Evolutionary conservation across 2,797 vertebrate genomes (phyloP), one percentile per base, ranked within the genome.

Genomic region (Galaxias olidus): DNA sequence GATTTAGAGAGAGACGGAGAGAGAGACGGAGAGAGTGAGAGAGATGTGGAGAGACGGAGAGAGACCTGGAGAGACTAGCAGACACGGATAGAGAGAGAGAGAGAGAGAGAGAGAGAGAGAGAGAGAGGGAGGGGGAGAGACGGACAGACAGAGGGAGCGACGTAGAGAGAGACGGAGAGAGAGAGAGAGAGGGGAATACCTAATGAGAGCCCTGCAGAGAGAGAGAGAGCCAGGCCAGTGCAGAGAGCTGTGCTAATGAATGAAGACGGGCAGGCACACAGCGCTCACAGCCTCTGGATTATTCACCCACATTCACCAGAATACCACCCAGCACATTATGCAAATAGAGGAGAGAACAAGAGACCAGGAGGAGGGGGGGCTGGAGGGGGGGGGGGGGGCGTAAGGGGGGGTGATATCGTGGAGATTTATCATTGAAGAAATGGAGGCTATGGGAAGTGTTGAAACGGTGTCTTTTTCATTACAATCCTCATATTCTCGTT

Each of bases 221-320:
- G n/a, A n/a, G n/a, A n/a, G n/a, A n/a, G n/a, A 85, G 79, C 76
- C 70, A 61, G 63, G 77, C 78, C 74, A 79, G 71, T 47, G 79
- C 74, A 47, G 75, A 47, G 69, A 73, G 40, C 62, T 66, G 63
- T 66, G 69, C 65, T 87, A 87, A 87, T 84, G 83, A 87, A 85
- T 80, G 81, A 75, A 79, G 82, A 74, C 80, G 83, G 78, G 63
- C 78, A 77, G 68, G 78, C 83, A 82, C 67, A 61, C 74, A 69
- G 75, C 79, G 72, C 76, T 78, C 80, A 81, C 74, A 71, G 77
- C 78, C 77, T 83, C 84, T 83, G 30, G 30, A 87, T 85, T 87
- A 87, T 87, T 85, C 83, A 84, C 83, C 77, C 74, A 74, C 82
- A 87, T 85, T 84, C 83, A 87, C 84, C 83, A 87, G 83, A 87